Evolutionary conservation across 1,140 invertebrate species (phyloP), one percentile per base, ranked within the genome.

Genomic region (Lordiphosa stackelbergi): DNA sequence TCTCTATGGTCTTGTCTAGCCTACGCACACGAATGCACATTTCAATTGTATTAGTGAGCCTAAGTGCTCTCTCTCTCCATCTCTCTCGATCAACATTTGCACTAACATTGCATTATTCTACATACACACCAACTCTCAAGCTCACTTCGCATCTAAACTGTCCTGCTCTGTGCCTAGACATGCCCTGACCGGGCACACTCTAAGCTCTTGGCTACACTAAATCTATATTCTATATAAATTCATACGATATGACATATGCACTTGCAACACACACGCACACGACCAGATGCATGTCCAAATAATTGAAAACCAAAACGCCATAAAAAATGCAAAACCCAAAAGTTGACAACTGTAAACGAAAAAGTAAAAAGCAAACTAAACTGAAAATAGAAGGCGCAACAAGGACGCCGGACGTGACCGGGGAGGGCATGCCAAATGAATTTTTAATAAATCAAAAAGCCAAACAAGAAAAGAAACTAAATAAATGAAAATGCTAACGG

Each of bases 211-310:
- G 13, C 46, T 49, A 36, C 16, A n/a, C 46, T 49, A 46, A 28
- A 7, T 24, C 12, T 28, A 24, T 10, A 16, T 9, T 9, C 5
- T 6, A 6, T 9, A 10, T 56, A 48, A 8, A 31, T n/a, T 13
- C 9, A 19, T 12, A 13, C 10, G 58, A 35, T 7, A 7, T n/a
- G 8, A 16, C 28, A 36, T 19, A 37, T 28, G 4, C 55, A 51
- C 9, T 42, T 42, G 46, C 53, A 35, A 56, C 40, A 36, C 38
- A 31, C 28, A 28, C 24, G 24, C 24, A 28, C 40, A 46, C 53
- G 46, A 69, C 42, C 58, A 69, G 37, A 66, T 79, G 70, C 73
- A 77, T 41, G 58, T 73, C 46, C 55, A 60, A 78, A 66, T 35
- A 55, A 53, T 59, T 55, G 38, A 47, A 66, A 69, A 55, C 9